Percentiles rank a stretch among this genome's conserved stretches.
Conservation (phyloP, 2,888 invertebrate species). For the Leptura quadrifasciata region DNA sequence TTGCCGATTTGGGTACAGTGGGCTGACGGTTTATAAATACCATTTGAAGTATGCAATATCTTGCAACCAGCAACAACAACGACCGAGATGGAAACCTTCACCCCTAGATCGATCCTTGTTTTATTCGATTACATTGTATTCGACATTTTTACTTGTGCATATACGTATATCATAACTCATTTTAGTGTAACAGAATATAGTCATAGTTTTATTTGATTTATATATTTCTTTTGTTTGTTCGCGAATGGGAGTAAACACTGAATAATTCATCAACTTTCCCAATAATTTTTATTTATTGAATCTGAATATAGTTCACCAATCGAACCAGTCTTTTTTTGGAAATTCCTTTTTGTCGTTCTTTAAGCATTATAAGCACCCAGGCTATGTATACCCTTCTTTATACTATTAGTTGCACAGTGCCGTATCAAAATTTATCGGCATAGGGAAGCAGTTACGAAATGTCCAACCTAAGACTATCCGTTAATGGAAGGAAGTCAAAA, state of each 20-base stretch:
- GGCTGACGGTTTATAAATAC: too few relatives aligned
- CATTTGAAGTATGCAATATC: too few relatives aligned
- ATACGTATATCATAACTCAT: neutral
- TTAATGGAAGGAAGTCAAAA: too few relatives aligned
- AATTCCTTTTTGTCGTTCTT: neutral
- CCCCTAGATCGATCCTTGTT: too few relatives aligned
- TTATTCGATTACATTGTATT: too few relatives aligned
- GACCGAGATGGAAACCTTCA: too few relatives aligned
- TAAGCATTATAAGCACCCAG: neutral
- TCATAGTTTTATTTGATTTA: constrained; percentile 1
- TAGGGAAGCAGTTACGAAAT: too few relatives aligned
- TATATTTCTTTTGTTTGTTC: constrained; percentile 13
- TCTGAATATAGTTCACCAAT: neutral
- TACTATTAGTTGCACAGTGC: too few relatives aligned
- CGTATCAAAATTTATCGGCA: too few relatives aligned
- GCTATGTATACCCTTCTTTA: neutral
- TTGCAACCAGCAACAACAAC: too few relatives aligned
- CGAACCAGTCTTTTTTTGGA: neutral
- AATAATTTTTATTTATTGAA: constrained; percentile 29
- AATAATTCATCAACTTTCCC: constrained; percentile 33
- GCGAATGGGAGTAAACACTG: constrained; percentile 25
- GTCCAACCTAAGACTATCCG: too few relatives aligned
- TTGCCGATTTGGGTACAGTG: too few relatives aligned
- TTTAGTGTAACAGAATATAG: neutral
- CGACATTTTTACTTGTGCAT: neutral